Evolutionary conservation across 1,140 invertebrate genomes (phyloP), one percentile per base, ranked within the genome.

Genomic region (Drosophila dunni): DNA sequence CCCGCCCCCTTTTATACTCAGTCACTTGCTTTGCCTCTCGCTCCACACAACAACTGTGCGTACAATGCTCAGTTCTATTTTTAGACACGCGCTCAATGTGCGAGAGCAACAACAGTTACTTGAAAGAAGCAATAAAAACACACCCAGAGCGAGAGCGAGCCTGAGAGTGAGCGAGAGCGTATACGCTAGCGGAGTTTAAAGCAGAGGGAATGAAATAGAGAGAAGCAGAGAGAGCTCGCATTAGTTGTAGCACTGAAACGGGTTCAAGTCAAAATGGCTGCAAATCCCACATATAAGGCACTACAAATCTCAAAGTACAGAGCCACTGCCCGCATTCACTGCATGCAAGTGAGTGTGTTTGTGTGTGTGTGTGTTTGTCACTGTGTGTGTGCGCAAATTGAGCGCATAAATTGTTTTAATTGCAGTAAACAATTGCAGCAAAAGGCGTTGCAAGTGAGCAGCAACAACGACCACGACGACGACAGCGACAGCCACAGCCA

Each of bases 401-500:
- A 86, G 82, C 82, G 82, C 84, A 85, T 86, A 86, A 86, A 86
- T 88, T 82, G 84, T 83, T 86, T 86, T 86, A 86, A 86, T 86
- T 86, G 82, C 84, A 48, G 71, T 74, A 74, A 74, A 74, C 71
- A 74, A 74, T 50, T 62, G 57, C 71, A 69, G 71, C 42, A 48
- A 29, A 45, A 29, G 34, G 50, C 75, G 40, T 57, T 48, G 46
- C 57, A 62, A 77, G 56, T 62, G 42, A 53, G 36, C 62, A 58
- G 36, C 13, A 54, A 51, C 40, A 46, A 45, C 3, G 40, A 29
- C 45, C 17, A 48, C 58, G 36, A 29, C 29, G 38, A n/a, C 53
- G 29, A n/a, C 17, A 24, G 44, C 44, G 65, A 73, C 72, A 69
- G 45, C 56, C 38, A 60, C 61, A 45, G 72, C 77, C 71, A 66